Conservation (phyloP, 2,113 vertebrate genomes). For the Thamnophis sirtalis region DNA sequence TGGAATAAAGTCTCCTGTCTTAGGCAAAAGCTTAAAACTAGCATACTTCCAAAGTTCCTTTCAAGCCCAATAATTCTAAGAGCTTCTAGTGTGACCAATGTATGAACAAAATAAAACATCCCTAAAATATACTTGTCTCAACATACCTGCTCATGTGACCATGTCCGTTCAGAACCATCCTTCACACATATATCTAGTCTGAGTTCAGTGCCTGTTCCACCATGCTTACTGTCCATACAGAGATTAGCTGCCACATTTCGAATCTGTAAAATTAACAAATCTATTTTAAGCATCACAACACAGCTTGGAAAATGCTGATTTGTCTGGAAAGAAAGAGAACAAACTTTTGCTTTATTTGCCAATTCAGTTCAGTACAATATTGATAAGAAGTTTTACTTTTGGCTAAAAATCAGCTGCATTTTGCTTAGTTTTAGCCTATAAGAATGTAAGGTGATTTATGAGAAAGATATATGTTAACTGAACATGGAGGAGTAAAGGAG, state of each 20-base stretch:
- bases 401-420: neutral
- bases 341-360: neutral
- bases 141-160: constrained; percentile 87
- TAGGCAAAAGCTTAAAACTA: neutral
- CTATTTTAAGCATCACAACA: neutral
- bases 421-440: neutral
- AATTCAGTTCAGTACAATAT: neutral
- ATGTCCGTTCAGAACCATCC: constrained; percentile 83
- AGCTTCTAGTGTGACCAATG: neutral
- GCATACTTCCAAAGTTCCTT: neutral
- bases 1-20: neutral
- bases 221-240: constrained; percentile 85
- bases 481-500: neutral
- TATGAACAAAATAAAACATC: neutral
- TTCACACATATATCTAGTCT: constrained; percentile 83
- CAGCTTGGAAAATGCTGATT: neutral
- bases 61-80: neutral
- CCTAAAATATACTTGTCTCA: neutral
- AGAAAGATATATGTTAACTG: neutral
- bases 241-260: constrained; percentile 78
- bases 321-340: fast-evolving
- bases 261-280: constrained; percentile 70
- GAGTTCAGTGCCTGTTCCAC: constrained; percentile 79
- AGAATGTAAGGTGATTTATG: neutral
- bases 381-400: neutral